Base-by-base conservation (phyloP, 2,113 vertebrate species). In the Lepisosteus oculatus region DNA sequence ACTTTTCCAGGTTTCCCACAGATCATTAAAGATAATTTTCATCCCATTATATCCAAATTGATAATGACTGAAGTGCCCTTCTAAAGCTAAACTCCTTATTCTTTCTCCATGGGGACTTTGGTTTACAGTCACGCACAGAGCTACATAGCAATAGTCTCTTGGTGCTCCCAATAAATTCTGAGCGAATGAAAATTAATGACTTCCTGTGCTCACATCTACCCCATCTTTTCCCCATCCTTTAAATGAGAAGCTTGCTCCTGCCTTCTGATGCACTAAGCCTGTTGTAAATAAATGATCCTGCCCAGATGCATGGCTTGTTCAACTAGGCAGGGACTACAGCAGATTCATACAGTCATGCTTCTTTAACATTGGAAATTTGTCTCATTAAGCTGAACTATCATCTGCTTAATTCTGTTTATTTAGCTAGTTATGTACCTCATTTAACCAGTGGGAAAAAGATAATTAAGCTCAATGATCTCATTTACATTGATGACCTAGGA, bases 101-200 rank as follows among this genome's bases (percentile, higher is more conserved):
- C 29, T 29, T 29, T 29, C 29, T 29, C 29, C 29, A 29, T 29
- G 29, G 29, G 29, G 29, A 29, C 29, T 29, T 29, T 29, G 29
- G 29, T 29, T 29, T 29, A 29, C 29, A 29, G 29, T 29, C 47
- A 6, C 5, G 47, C 5, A 51, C 47, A 6, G 47, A 51, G 47
- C 47, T 51, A 5, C 47, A 51, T 9, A 6, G 5, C 47, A 51
- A 9, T 65, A 67, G 65, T 55, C 45, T 73, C 72, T 68, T 68
- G 67, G 65, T 65, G 67, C 67, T 65, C 67, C 65, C 57, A 45
- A 73, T 73, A 44, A 55, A 9, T 68, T 68, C 65, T 67, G 65
- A 73, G 65, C 15, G 72, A 65, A 73, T 68, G 72, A 43, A 73
- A 61, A 73, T 73, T 14, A 73, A 73, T 61, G 65, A 62, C 65